These are phyloP conservation scores for Euwallacea similis DNA, from an alignment of 1,140 invertebrate species.

Conservation along the genomic window DNA sequence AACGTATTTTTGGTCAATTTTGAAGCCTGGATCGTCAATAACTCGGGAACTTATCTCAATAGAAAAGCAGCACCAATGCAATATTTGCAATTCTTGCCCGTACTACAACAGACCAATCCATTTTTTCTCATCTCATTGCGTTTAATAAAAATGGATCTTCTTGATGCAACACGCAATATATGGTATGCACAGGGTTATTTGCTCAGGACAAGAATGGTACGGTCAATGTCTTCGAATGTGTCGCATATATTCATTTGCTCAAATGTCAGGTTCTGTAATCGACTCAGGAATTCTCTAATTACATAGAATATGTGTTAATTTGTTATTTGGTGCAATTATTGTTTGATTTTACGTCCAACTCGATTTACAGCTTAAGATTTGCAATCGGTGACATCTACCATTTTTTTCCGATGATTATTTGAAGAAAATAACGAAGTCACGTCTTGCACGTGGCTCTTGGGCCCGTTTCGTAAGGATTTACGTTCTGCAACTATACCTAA, in stretches of 20 bases:
- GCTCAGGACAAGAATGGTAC: constrained; percentile 29
- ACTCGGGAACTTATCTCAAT: too few relatives aligned
- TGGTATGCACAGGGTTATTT: constrained; percentile 26
- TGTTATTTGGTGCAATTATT: constrained; percentile 11
- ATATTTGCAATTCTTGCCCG: not conserved
- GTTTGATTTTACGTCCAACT: not conserved
- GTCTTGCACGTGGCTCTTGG: constrained; percentile 14
- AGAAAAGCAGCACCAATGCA: too few relatives aligned
- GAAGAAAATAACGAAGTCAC: constrained; percentile 22
- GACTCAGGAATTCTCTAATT: constrained; percentile 25
- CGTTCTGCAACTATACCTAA: constrained; percentile 28
- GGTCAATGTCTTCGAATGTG: constrained; percentile 40
- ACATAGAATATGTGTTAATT: constrained; percentile 37
- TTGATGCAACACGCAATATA: constrained; percentile 36
- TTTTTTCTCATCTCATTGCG: constrained; percentile 11
- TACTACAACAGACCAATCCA: not conserved
- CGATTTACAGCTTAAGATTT: not conserved
- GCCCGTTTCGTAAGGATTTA: constrained; percentile 20
- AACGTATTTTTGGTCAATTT: too few relatives aligned
- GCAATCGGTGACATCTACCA: not conserved
- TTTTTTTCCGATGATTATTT: not conserved
- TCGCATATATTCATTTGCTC: constrained; percentile 25
- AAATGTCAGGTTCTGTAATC: constrained; percentile 34
- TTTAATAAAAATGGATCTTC: constrained; percentile 37
- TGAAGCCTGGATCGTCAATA: too few relatives aligned